Conservation (phyloP, 2,888 invertebrate genomes). For the Drosophila lutescens region DNA sequence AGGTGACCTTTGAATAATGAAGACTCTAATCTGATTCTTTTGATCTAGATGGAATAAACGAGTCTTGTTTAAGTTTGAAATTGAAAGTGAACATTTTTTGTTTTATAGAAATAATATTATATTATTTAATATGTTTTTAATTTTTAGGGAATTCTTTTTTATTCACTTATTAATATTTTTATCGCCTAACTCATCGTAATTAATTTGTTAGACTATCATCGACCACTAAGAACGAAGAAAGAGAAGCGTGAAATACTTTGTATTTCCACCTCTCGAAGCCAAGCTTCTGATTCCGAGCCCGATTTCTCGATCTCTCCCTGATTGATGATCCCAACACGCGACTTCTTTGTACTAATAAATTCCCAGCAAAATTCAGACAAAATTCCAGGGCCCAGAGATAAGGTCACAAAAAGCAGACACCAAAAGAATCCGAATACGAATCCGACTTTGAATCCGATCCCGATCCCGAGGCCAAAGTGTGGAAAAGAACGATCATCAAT, state of each 20-base stretch:
- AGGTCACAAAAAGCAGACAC: conserved; percentile 36
- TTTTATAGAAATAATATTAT: neutral
- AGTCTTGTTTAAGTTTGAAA: neutral
- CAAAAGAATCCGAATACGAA: conserved; percentile 10
- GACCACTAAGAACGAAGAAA: conserved; percentile 3
- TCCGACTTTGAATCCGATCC: neutral
- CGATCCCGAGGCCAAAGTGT: conserved; percentile 36
- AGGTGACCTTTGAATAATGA: conserved; percentile 14
- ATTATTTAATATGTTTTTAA: no score
- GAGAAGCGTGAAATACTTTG: conserved; percentile 47
- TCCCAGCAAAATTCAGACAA: conserved; percentile 81
- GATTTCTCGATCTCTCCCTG: conserved; percentile 54
- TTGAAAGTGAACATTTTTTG: neutral
- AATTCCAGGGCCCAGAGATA: conserved; percentile 66
- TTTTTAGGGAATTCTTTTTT: no score
- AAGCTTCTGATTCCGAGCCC: conserved; percentile 37
- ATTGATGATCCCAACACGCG: conserved; percentile 80
- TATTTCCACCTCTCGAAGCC: conserved; percentile 24
- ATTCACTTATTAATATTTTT: no score
- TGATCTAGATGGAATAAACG: conserved; percentile 24
- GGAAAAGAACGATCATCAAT: conserved; percentile 61
- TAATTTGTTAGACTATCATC: conserved; percentile 27
- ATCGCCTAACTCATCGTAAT: conserved; percentile 17
- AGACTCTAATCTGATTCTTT: conserved; percentile 6
- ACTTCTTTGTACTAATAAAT: conserved; percentile 82